Conservation (phyloP, 1,140 invertebrate species). For the Parasteatoda tepidariorum region DNA sequence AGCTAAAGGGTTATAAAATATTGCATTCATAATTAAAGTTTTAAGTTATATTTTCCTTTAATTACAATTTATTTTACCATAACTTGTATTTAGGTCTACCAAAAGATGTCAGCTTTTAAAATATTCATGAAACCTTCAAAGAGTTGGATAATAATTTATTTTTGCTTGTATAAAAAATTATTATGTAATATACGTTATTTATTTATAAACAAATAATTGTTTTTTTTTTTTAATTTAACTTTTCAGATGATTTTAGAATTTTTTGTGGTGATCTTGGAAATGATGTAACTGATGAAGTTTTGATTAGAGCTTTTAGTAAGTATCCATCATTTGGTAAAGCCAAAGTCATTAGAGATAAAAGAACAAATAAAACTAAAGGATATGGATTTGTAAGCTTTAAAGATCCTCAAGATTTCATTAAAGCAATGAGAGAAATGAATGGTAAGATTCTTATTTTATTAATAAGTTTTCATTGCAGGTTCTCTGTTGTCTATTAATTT, state of each 20-base stretch:
- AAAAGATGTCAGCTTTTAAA: no score
- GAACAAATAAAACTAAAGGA: slow-evolving; percentile 98
- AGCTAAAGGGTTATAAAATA: no score
- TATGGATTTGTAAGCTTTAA: slow-evolving; percentile 99
- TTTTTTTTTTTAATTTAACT: neutral
- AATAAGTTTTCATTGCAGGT: no score
- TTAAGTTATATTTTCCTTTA: no score
- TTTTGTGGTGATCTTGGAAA: slow-evolving; percentile 99
- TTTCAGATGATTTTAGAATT: slow-evolving; percentile 93
- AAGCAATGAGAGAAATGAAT: slow-evolving; percentile 84
- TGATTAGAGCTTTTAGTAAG: slow-evolving; percentile 93
- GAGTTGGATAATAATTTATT: no score
- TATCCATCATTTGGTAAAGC: slow-evolving; percentile 95
- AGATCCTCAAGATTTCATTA: slow-evolving; percentile 96
- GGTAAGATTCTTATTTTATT: slow-evolving; percentile 74
- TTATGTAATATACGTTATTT: no score
- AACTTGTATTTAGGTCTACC: no score
- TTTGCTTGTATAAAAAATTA: no score
- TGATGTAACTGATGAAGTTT: slow-evolving; percentile 97
- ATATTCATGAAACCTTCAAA: no score
- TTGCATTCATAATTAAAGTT: no score
- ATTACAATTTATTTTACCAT: no score
- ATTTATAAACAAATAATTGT: neutral
- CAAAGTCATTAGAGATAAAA: slow-evolving; percentile 94
- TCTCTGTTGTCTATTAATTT: no score